Evolutionary conservation across 2,797 vertebrate species (phyloP).

Genomic region (Brachymystax lenok): DNA sequence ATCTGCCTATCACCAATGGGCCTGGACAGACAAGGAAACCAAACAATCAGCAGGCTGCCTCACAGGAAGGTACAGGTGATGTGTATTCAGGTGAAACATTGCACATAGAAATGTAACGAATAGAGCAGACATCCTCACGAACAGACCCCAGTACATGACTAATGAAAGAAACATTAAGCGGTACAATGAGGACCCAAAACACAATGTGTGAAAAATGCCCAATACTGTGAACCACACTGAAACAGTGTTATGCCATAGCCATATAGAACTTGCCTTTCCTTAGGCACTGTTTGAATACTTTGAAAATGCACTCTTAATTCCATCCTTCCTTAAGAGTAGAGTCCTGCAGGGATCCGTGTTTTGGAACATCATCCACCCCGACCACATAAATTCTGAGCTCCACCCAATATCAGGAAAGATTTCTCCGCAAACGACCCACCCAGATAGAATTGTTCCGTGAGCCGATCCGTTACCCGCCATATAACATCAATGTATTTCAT

Average conservation of each 20-base stretch:
- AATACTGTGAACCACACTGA: neutral
- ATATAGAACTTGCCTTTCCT: neutral
- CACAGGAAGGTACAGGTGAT: neutral
- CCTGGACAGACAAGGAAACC: slow-evolving; percentile 51
- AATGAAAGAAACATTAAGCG: neutral
- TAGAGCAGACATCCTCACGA: neutral
- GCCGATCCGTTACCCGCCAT: no score
- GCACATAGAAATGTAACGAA: neutral
- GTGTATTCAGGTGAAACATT: slow-evolving; percentile 1
- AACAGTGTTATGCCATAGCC: neutral
- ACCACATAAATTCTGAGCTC: no score
- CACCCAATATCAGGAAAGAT: no score
- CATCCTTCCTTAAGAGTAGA: no score
- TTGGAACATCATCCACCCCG: no score
- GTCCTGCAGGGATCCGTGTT: no score
- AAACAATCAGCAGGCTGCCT: neutral
- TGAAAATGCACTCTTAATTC: neutral
- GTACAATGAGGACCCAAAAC: neutral
- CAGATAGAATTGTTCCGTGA: no score
- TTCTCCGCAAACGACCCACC: no score
- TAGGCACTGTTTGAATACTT: neutral
- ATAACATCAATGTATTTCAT: no score
- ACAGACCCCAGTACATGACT: neutral
- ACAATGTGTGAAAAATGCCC: neutral
- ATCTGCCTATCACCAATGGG: slow-evolving; percentile 81